phyloP scores from a whole-genome alignment of 2,797 vertebrate genomes.

The Pseudochromis fuscus region DNA sequence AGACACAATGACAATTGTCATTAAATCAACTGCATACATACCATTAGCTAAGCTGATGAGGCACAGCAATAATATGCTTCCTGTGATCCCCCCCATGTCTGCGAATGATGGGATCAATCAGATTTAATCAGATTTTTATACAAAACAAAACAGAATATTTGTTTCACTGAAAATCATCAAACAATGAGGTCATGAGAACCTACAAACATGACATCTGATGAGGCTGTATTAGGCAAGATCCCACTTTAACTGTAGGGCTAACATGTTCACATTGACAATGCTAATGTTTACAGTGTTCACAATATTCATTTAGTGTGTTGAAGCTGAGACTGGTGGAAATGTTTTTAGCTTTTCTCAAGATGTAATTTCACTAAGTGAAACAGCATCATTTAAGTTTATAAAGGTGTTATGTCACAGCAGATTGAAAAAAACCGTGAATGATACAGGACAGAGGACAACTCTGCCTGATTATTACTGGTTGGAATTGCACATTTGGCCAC shows the following conservation, averaged over 20 bases:
- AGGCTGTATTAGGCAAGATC: too few relatives aligned
- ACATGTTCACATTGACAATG: background rate
- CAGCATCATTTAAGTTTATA: too few relatives aligned
- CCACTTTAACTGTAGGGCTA: background rate
- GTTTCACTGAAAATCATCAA: too few relatives aligned
- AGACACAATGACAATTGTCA: background rate
- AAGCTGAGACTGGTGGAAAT: background rate
- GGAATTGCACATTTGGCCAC: constrained; percentile 4
- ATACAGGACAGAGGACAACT: background rate
- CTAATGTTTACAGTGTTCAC: background rate
- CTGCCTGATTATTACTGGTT: constrained; percentile 10
- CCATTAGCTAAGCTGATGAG: constrained; percentile 63
- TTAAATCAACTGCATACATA: constrained; percentile 47
- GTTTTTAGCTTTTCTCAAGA: too few relatives aligned
- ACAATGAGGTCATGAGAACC: too few relatives aligned
- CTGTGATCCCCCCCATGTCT: constrained; percentile 63
- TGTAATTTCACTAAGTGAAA: too few relatives aligned
- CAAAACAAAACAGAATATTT: too few relatives aligned
- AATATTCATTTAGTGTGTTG: background rate
- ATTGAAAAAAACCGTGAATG: background rate
- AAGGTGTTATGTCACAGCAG: too few relatives aligned
- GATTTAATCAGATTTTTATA: background rate
- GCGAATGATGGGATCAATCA: constrained; percentile 9
- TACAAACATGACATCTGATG: too few relatives aligned
- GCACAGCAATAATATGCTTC: constrained; percentile 66